Base-by-base conservation (phyloP, 2,888 invertebrate genomes). In the Catocala fraxini region DNA sequence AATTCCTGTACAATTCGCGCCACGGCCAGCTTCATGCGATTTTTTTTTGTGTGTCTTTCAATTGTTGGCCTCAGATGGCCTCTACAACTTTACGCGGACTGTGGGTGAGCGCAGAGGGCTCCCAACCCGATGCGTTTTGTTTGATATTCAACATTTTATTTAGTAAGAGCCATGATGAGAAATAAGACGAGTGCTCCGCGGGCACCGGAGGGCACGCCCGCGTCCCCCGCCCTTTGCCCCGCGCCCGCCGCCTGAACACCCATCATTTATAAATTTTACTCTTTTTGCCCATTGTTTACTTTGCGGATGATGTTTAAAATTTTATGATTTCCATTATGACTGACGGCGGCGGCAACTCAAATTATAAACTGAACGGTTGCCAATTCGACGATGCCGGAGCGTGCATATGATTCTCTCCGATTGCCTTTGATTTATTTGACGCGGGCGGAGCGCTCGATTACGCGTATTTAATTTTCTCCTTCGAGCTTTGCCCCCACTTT, bases 271-370 rank as follows among this genome's bases (percentile, higher is more conserved):
- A 69, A 73, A 76, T 83, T 82, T 88, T 89, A 84, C 84, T 90
- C 89, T 88, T 92, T 93, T 92, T 91, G 79, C 81, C 90, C 91
- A 93, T 93, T 94, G 93, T 94, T 94, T 93, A 89, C 90, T 93
- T 92, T 89, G 89, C 89, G 83, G 86, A 77, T 86, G 87, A 86
- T 88, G 86, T 88, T 89, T 87, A 86, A 89, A 89, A 82, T 88
- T 92, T 92, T 93, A 92, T 89, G 91, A 90, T 90, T 89, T 87
- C 88, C 90, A 89, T 91, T 88, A 87, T 85, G 86, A 87, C 82
- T 84, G 89, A 87, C 87, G 83, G 84, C 79, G 78, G 82, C 80
- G 68, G 73, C 72, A 59, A 66, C 67, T 86, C 89, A 88, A 90
- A 90, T 91, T 90, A 89, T 89, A 84, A 87, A 88, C 88, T 86